Conservation (phyloP, 92 coral and sea anemone species). For the Phymanthus crucifer region DNA sequence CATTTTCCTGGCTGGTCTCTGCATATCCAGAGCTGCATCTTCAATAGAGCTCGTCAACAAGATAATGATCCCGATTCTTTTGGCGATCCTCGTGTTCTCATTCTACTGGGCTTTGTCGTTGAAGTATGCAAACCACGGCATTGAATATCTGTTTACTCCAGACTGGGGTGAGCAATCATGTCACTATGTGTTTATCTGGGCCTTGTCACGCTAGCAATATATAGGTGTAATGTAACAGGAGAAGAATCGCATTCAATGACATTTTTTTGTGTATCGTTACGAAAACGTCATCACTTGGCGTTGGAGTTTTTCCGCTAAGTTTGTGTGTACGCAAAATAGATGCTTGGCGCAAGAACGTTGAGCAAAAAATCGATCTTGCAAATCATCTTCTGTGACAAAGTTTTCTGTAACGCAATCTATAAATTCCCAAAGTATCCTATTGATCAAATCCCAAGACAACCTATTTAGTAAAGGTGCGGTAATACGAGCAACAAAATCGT, state of each 20-base stretch:
- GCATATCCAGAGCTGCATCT: conserved; percentile 56
- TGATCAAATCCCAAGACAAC: too few relatives aligned
- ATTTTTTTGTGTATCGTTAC: too few relatives aligned
- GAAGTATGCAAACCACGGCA: conserved; percentile 71
- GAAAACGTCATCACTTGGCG: too few relatives aligned
- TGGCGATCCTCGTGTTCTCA: conserved; percentile 52
- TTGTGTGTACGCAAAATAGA: too few relatives aligned
- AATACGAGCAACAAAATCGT: too few relatives aligned
- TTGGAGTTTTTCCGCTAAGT: too few relatives aligned
- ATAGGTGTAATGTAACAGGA: too few relatives aligned
- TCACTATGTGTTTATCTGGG: background rate
- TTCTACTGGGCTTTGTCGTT: conserved; percentile 73
- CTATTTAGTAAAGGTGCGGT: too few relatives aligned
- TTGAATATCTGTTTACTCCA: conserved; percentile 69
- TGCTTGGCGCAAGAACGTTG: too few relatives aligned
- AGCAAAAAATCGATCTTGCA: too few relatives aligned
- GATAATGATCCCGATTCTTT: conserved; percentile 69
- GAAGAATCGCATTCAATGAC: too few relatives aligned
- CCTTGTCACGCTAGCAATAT: too few relatives aligned
- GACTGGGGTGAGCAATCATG: conserved; percentile 68
- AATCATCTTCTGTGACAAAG: background rate
- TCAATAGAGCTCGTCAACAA: conserved; percentile 78
- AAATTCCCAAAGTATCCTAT: background rate
- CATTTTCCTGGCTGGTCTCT: conserved; percentile 58
- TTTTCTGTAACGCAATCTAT: background rate